phyloP scores from a whole-genome alignment of 2,113 vertebrate genomes.

The Isichthys henryi region DNA sequence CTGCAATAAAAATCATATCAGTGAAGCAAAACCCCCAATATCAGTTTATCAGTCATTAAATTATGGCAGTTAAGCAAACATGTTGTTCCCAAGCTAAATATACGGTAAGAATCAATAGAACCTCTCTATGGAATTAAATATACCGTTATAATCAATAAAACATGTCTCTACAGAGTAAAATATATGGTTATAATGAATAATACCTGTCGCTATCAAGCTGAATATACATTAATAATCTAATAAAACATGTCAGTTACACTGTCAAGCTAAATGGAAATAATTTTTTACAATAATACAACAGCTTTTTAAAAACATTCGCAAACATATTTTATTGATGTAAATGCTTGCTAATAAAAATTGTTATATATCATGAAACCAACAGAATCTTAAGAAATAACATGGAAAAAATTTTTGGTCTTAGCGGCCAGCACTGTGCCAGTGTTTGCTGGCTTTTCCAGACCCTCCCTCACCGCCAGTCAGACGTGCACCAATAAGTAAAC shows the following conservation, averaged over 20 bases:
- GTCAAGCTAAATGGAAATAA: background rate
- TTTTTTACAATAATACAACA: background rate
- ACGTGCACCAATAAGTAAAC: background rate
- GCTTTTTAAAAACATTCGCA: background rate
- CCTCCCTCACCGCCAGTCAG: background rate
- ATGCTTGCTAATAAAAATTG: background rate
- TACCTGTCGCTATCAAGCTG: background rate
- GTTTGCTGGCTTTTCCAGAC: background rate
- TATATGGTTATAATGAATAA: background rate
- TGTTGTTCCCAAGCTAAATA: background rate
- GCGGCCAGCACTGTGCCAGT: background rate
- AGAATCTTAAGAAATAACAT: background rate
- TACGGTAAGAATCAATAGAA: background rate
- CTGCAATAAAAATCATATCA: background rate
- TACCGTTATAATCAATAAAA: background rate
- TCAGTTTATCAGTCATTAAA: background rate
- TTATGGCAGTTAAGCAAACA: background rate
- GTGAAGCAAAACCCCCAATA: background rate
- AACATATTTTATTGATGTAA: background rate
- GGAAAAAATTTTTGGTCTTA: background rate
- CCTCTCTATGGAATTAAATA: background rate
- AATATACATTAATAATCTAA: background rate
- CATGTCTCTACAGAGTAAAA: background rate
- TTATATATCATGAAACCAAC: background rate
- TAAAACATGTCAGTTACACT: background rate